Percentiles rank a stretch among this genome's conserved stretches.
These are phyloP conservation scores for Caenorhabditis sulstoni DNA, from an alignment of 2,888 invertebrate genomes.

Conservation along the genomic window DNA sequence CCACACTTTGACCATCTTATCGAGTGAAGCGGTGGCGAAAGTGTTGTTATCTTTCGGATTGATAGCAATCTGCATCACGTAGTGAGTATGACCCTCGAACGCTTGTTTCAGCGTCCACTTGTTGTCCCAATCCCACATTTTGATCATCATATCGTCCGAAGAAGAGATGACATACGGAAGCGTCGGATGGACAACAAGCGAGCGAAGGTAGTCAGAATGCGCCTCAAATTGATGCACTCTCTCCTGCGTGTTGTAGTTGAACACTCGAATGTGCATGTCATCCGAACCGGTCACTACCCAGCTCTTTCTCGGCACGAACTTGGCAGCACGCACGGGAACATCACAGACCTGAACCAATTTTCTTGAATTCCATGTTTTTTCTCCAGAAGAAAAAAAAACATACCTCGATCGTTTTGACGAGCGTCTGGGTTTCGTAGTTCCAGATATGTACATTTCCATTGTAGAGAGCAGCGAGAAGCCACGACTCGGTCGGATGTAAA, in stretches of 20 bases:
- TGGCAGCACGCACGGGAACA: conserved; percentile 94
- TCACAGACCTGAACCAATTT: conserved; percentile 87
- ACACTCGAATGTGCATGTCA: conserved; percentile 87
- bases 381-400: neutral
- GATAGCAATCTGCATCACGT: conserved; percentile 99
- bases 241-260: conserved; percentile 98
- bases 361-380: neutral
- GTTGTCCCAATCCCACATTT: conserved; percentile 99
- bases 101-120: conserved; percentile 98
- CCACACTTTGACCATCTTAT: conserved; percentile 98
- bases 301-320: conserved; percentile 96
- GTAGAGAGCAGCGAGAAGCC: conserved; percentile 98
- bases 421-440: conserved; percentile 94
- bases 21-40: conserved; percentile 98
- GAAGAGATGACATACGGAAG: conserved; percentile 94
- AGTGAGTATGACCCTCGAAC: conserved; percentile 97
- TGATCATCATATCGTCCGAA: conserved; percentile 96
- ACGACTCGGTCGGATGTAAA: conserved; percentile 96
- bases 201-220: conserved; percentile 95
- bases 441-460: conserved; percentile 99
- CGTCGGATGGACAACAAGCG: conserved; percentile 96
- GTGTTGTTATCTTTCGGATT: conserved; percentile 99
- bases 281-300: conserved; percentile 98
- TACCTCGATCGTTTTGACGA: conserved; percentile 85
- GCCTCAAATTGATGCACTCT: conserved; percentile 96